Base-by-base conservation (phyloP, 2,113 vertebrate species). In the Hippocampus zosterae region DNA sequence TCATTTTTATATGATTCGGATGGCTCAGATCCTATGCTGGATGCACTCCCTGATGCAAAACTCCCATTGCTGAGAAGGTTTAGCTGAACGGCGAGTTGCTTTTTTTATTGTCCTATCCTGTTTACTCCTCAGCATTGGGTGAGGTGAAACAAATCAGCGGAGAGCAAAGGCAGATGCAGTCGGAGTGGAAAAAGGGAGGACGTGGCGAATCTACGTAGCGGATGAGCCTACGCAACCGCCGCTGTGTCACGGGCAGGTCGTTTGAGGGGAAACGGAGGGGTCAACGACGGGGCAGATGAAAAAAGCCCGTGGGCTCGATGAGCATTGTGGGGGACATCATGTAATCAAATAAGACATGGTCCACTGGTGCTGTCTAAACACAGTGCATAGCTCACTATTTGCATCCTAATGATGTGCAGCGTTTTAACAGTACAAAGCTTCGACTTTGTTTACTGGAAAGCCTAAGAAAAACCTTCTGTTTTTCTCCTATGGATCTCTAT, bases 291-390 rank as follows among this genome's bases (percentile, higher is more conserved):
- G 86, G 64, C 82, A 27, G 83, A 75, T 68, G 63, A 65, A 42
- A 33, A 60, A 67, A 64, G 82, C 84, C 80, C 71, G 62, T 69
- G 80, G 83, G 83, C 67, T 68, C 56, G 46, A 40, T 83, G 66
- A n/a, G 16, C 79, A 87, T 87, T 72, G 69, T 80, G 74, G 79
- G 75, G 79, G 85, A 88, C 77, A 85, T 87, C 84, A 80, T 85
- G 82, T 88, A 82, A 89, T 88, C 79, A 81, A 77, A 88, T 90
- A 82, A 82, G 83, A 86, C 82, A 80, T 81, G 77, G 79, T 77
- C 84, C 83, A 73, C 55, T 52, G 78, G 57, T 80, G 70, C 78
- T 70, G 74, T 76, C 79, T 80, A 85, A 84, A 84, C 77, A 82
- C 65, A 70, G 23, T 23, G 70, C 74, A 82, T 68, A 67, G 64